Base-by-base conservation (phyloP, 2,797 vertebrate species). In the Danio tinwini region DNA sequence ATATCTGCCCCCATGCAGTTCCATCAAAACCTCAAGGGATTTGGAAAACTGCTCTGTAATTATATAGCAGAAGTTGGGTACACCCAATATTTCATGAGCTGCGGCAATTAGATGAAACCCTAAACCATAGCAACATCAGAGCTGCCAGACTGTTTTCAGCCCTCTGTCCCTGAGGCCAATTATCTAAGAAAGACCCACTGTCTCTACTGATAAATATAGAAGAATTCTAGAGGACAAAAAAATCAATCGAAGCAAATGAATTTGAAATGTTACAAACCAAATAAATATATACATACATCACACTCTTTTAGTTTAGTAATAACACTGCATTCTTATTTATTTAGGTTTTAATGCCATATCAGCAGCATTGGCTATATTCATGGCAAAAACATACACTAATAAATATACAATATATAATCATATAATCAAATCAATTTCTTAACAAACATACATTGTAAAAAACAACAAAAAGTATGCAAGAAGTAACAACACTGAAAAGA, bases 91-190 rank as follows among this genome's bases (percentile, higher is more conserved):
- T 61, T 65, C 50, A 61, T 58, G 44, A 49, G 61, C 40, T 45
- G 39, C 37, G 64, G 50, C 55, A 82, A 76, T 76, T 76, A 74
- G 12, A 74, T 61, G 81, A 78, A 83, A 84, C 49, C 29, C 19
- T 58, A 81, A 74, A 74, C 83, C 73, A 14, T 47, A 39, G 47
- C 58, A 65, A 65, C 72, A 45, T 72, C 67, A 63, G 62, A 11
- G 17, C 53, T 11, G 59, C 68, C 2, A 5, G n/a, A 49, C 78
- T 76, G 14, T 47, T 47, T 40, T 52, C 65, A 72, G 40, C 61
- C 58, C 19, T 79, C 81, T 12, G 52, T 70, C 52, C 74, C 71
- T 76, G 42, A 17, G 74, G 77, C 70, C 39, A 75, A 82, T 53
- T 75, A 16, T 21, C 50, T 11, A 29, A 73, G 65, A 49, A 63